Evolutionary conservation across 92 coral and sea anemone genomes (phyloP).

Genomic region (Anthopleura xanthogrammica): DNA sequence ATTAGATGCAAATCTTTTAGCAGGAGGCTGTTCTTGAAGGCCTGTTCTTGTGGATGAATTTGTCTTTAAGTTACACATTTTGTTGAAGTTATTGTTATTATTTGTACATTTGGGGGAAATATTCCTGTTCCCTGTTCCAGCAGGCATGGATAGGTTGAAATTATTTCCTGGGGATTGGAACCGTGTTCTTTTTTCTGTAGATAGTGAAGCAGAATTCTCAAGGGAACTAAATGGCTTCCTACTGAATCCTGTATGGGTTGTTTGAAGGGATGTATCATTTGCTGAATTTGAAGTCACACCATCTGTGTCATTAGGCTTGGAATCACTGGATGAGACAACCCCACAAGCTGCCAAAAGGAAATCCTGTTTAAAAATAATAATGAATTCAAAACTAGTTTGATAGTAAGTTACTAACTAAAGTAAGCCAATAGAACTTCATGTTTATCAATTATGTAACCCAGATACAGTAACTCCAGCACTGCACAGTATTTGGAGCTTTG

Average conservation of each 20-base stretch:
- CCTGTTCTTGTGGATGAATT: not conserved
- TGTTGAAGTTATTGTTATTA: conserved; percentile 1
- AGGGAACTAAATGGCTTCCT: conserved; percentile 36
- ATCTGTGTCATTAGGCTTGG: not conserved
- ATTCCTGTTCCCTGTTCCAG: not conserved
- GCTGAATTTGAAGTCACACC: conserved; percentile 8
- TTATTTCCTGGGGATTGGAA: not conserved
- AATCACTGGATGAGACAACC: conserved; percentile 24
- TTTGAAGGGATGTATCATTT: conserved; percentile 3
- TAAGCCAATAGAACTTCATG: not conserved
- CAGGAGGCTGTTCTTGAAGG: conserved; percentile 12
- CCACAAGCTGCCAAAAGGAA: conserved; percentile 68
- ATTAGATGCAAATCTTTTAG: conserved; percentile 7
- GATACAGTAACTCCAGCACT: too few relatives aligned
- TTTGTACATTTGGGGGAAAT: not conserved
- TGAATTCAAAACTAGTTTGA: not conserved
- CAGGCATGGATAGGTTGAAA: not conserved
- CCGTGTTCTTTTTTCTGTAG: not conserved
- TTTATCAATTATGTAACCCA: too few relatives aligned
- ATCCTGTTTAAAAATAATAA: conserved; percentile 34
- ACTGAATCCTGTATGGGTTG: not conserved
- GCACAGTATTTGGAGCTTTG: too few relatives aligned
- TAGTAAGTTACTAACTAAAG: not conserved
- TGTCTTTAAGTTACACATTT: conserved; percentile 3
- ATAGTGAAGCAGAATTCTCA: conserved; percentile 4